Conservation (phyloP, 2,113 vertebrate genomes). For the Dromiciops gliroides region DNA sequence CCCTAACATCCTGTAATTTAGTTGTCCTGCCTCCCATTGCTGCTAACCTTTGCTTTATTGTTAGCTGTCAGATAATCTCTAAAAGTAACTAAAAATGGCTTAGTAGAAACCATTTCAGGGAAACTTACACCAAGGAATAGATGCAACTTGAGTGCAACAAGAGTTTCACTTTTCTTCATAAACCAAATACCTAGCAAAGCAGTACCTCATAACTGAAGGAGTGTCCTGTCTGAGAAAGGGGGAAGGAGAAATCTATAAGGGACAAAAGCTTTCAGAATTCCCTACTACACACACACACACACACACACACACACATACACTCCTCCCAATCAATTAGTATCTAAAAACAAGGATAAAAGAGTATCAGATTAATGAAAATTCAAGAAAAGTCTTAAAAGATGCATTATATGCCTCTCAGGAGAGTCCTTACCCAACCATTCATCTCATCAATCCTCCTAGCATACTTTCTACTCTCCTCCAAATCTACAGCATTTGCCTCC, state of each 20-base stretch:
- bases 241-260: not conserved
- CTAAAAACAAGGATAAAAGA: too few relatives aligned
- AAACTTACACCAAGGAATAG: not conserved
- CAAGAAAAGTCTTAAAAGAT: too few relatives aligned
- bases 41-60: not conserved
- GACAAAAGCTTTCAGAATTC: not conserved
- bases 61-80: not conserved
- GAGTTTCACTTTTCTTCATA: not conserved
- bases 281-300: not conserved
- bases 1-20: not conserved
- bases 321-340: too few relatives aligned
- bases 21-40: too few relatives aligned
- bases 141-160: not conserved
- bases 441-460: too few relatives aligned
- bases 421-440: too few relatives aligned
- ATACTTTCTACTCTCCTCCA: too few relatives aligned
- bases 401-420: too few relatives aligned
- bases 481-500: too few relatives aligned
- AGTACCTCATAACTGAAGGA: too few relatives aligned
- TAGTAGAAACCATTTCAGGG: not conserved
- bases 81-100: not conserved
- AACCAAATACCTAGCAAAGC: not conserved
- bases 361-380: too few relatives aligned
- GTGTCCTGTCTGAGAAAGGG: not conserved
- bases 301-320: too few relatives aligned